A percentile compares a stretch with the other conserved stretches of the same genome.
Conservation (phyloP, 2,797 vertebrate species). For the Cichlasoma orientale region DNA sequence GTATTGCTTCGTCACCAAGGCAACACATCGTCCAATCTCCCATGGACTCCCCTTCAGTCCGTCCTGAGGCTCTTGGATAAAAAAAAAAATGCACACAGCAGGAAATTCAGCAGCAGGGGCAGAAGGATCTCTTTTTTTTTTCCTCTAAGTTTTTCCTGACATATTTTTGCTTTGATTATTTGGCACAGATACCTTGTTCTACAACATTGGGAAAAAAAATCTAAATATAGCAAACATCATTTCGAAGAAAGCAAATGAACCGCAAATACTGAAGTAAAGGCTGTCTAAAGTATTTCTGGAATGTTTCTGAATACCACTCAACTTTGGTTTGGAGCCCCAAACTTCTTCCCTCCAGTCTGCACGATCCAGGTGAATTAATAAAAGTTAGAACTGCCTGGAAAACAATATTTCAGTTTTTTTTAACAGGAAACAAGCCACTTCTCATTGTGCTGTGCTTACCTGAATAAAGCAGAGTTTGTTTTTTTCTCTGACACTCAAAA, state of each 20-base stretch:
- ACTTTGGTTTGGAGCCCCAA: slow-evolving; percentile 7
- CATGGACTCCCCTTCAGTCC: slow-evolving; percentile 45
- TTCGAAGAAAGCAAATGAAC: slow-evolving; percentile 20
- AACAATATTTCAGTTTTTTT: neutral
- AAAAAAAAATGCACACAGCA: slow-evolving; percentile 43
- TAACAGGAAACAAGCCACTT: neutral
- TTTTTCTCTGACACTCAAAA: neutral
- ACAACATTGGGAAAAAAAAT: slow-evolving; percentile 12
- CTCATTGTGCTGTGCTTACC: neutral
- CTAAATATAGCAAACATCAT: slow-evolving; percentile 23
- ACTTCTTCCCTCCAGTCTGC: neutral
- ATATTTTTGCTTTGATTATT: slow-evolving; percentile 43
- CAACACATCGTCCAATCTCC: slow-evolving; percentile 58
- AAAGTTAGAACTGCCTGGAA: neutral
- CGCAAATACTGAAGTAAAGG: slow-evolving; percentile 1
- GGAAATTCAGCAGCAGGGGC: slow-evolving; percentile 41
- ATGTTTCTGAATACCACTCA: slow-evolving; percentile 15
- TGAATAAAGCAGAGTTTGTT: slow-evolving; percentile 2
- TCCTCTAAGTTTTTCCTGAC: slow-evolving; percentile 10
- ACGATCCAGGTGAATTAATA: slow-evolving; percentile 30
- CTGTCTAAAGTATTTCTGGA: neutral
- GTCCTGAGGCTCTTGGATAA: slow-evolving; percentile 29
- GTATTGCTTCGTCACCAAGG: slow-evolving; percentile 63
- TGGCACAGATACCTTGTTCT: slow-evolving; percentile 18
- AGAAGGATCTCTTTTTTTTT: slow-evolving; percentile 14